phyloP scores from a whole-genome alignment of 2,888 invertebrate species.

The Stenichneumon culpator region DNA sequence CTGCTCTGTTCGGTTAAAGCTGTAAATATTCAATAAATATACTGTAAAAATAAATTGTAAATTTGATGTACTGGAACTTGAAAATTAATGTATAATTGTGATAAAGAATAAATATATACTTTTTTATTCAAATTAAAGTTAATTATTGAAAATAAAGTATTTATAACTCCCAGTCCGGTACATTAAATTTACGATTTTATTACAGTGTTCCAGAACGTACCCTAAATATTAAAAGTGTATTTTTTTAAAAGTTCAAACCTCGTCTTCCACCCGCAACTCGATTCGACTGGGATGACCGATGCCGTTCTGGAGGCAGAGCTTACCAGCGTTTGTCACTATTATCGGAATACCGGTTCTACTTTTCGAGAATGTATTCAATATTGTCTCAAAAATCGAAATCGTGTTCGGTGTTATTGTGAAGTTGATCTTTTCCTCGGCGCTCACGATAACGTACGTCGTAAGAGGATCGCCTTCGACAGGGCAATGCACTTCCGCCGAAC shows the following conservation, averaged over 20 bases:
- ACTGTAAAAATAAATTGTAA: too few relatives aligned
- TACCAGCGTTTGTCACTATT: conserved; percentile 76
- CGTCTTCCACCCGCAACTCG: conserved; percentile 78
- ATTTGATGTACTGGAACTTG: too few relatives aligned
- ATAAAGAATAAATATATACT: too few relatives aligned
- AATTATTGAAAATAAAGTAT: too few relatives aligned
- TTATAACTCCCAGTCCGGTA: too few relatives aligned
- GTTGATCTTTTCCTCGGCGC: conserved; percentile 89
- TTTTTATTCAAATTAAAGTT: too few relatives aligned
- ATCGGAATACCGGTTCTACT: conserved; percentile 81
- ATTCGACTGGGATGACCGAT: conserved; percentile 85
- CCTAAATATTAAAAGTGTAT: too few relatives aligned
- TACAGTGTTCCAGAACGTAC: too few relatives aligned
- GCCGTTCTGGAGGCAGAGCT: conserved; percentile 87
- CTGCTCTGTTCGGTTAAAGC: too few relatives aligned
- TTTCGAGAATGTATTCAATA: conserved; percentile 84
- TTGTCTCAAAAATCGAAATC: conserved; percentile 87
- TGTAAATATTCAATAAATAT: too few relatives aligned
- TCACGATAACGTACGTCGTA: conserved; percentile 90
- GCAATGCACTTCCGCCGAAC: conserved; percentile 66
- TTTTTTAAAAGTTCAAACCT: conserved; percentile 72
- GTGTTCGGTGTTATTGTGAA: conserved; percentile 90
- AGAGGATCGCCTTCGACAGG: conserved; percentile 70
- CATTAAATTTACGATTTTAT: too few relatives aligned
- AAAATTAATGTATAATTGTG: too few relatives aligned